phyloP scores from a whole-genome alignment of 2,888 invertebrate species.

The Scaptomyza polygonia region DNA sequence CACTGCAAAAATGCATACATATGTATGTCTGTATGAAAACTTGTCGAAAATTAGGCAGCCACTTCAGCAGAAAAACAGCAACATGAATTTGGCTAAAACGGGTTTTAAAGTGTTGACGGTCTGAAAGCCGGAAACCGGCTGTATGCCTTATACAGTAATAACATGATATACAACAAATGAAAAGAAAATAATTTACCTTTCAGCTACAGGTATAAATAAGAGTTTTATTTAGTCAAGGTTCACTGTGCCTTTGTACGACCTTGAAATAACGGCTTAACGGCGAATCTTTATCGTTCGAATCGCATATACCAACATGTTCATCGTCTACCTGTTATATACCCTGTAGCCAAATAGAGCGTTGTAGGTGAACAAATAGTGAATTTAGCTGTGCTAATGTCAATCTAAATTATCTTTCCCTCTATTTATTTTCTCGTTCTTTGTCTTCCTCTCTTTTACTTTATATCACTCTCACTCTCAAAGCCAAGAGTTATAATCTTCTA shows the following conservation, averaged over 20 bases:
- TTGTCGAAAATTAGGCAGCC: conserved; percentile 13
- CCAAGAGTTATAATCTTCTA: background rate
- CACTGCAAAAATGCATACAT: conserved; percentile 6
- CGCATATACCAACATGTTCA: conserved; percentile 9
- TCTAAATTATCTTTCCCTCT: background rate
- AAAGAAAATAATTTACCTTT: conserved; percentile 1
- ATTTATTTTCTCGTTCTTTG: background rate
- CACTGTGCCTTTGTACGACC: conserved; percentile 56
- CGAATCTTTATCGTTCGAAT: conserved; percentile 15
- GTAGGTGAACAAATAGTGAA: background rate
- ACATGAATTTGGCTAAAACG: conserved; percentile 53
- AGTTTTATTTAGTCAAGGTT: background rate
- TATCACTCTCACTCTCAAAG: background rate
- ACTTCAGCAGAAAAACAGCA: conserved; percentile 15
- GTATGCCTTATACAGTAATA: conserved; percentile 28
- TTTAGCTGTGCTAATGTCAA: background rate
- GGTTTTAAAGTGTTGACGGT: conserved; percentile 42
- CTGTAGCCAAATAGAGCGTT: background rate
- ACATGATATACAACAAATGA: conserved; percentile 37
- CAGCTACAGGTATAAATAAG: background rate
- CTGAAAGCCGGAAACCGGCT: conserved; percentile 66
- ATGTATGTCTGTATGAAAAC: background rate
- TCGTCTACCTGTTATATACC: conserved; percentile 14
- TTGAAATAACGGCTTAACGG: conserved; percentile 66
- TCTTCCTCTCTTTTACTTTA: background rate